Evolutionary conservation across 1,140 invertebrate genomes (phyloP).

Genomic region (Copidosoma floridanum): DNA sequence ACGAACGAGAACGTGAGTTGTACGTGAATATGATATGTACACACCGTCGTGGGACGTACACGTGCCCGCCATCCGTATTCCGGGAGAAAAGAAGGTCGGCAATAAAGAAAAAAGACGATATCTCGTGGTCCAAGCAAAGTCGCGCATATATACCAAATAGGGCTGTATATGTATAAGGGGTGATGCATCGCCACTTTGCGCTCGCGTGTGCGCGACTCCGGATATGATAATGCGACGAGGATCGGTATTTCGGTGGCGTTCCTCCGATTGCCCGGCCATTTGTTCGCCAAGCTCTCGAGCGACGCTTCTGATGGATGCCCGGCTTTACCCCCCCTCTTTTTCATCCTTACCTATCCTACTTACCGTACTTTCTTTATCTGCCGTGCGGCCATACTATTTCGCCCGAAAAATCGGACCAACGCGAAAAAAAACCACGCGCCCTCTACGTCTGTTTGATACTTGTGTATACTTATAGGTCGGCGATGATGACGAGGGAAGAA

Average conservation of each 20-base stretch:
- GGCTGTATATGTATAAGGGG: neutral
- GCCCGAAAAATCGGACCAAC: no score
- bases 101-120: slow-evolving; percentile 24
- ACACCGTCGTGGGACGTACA: no score
- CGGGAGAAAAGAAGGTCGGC: no score
- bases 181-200: slow-evolving; percentile 28
- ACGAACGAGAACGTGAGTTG: no score
- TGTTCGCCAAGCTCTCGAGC: slow-evolving; percentile 43
- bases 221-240: slow-evolving; percentile 47
- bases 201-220: no score
- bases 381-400: no score
- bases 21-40: no score
- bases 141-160: neutral
- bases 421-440: no score
- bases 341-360: slow-evolving; percentile 6
- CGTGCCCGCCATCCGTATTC: slow-evolving; percentile 8
- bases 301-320: no score
- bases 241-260: slow-evolving; percentile 49
- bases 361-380: slow-evolving; percentile 11
- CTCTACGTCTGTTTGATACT: no score
- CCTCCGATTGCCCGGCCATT: slow-evolving; percentile 51
- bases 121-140: neutral
- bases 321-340: slow-evolving; percentile 37
- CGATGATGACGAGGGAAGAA: no score
- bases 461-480: no score